Evolutionary conservation across 2,888 invertebrate species (phyloP).

Genomic region (Drosophila percnosoma): DNA sequence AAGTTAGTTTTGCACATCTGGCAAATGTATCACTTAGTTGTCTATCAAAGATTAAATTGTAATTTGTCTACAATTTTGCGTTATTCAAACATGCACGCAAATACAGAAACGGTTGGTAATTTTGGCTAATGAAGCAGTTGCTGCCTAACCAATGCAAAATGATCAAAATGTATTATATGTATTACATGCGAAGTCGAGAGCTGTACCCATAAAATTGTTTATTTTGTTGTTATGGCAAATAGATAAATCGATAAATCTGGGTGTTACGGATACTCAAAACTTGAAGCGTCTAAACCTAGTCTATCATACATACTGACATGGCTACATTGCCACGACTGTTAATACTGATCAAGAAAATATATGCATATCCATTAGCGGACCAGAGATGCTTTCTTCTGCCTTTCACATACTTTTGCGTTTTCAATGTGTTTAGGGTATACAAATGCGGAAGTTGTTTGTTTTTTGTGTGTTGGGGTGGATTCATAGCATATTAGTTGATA

Average conservation of each 20-base stretch:
- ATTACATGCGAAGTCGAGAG: not conserved
- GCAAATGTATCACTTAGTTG: conserved; percentile 1
- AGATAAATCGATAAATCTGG: not conserved
- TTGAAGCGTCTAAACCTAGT: not conserved
- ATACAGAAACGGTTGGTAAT: not conserved
- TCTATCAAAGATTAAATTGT: not conserved
- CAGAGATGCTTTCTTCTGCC: not conserved
- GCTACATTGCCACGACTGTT: not conserved
- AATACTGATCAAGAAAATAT: not conserved
- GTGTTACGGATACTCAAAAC: not conserved
- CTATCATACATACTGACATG: not conserved
- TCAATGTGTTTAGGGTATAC: not conserved
- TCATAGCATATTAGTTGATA: not conserved
- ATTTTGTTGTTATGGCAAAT: not conserved
- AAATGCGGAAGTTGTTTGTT: not conserved
- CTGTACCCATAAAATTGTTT: not conserved
- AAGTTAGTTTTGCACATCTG: not conserved
- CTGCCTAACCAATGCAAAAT: not conserved
- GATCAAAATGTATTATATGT: not conserved
- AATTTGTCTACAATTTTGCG: conserved; percentile 12
- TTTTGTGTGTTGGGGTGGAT: not conserved
- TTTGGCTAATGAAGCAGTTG: not conserved
- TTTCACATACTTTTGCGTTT: not conserved
- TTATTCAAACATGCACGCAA: conserved; percentile 4
- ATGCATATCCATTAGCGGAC: not conserved